Base-by-base conservation (phyloP, 2,113 vertebrate genomes). In the Takifugu flavidus region DNA sequence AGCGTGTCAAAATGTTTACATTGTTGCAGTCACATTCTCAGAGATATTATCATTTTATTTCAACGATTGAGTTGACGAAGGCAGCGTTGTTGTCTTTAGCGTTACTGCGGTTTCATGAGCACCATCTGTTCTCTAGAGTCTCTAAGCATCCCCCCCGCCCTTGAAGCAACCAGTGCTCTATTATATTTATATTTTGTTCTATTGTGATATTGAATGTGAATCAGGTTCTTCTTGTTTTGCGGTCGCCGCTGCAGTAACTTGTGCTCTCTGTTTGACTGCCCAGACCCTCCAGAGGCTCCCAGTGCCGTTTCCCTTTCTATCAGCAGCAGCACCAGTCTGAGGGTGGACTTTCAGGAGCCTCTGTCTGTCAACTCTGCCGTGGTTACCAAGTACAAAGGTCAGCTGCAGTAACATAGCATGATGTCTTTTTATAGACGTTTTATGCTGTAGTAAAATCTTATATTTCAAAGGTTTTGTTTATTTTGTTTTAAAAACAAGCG, bases 361-460 rank as follows among this genome's bases (percentile, higher is more conserved):
- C 80, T 91, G 13, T 93, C 92, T 0, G 86, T 94, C 79, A 94
- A 94, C 60, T 93, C 92, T 0, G 94, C 95, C 0, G 88, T 95
- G 1, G 91, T 96, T 70, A 96, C 95, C 70, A 96, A 94, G 78
- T 96, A 95, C 82, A 94, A 92, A 84, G 94, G 95, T 96, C 61
- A 79, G 78, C 51, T 12, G 11, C 8, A 39, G 45, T 27, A 3
- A 34, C 47, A 25, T 34, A 14, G 34, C 26, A 52, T 47, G 13
- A 47, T 5, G n/a, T 47, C 14, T 15, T 47, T n/a, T 15, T 47
- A 47, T 14, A 47, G 6, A 14, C 6, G n/a, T 15, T 47, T 14
- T 15, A 39, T 39, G 34, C 3, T 10, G 11, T 47, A 20, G 20
- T 47, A 14, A 47, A n/a, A 47, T 12, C 15, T 15, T 15, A 47